phyloP scores from a whole-genome alignment of 2,888 invertebrate species.

The Lathronympha strigana region DNA sequence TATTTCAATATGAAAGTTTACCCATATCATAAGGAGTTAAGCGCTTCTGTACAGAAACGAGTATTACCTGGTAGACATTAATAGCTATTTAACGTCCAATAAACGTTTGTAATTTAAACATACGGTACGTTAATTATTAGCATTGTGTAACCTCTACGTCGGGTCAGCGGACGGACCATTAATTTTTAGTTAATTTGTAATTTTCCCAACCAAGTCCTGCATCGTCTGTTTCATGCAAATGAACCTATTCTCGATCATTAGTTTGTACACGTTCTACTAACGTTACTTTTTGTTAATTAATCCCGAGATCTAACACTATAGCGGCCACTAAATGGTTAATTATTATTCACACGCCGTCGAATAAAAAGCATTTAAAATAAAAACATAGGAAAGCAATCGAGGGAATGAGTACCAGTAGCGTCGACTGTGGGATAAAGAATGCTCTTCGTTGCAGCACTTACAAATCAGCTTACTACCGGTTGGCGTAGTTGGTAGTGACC shows the following conservation, averaged over 20 bases:
- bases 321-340: constrained; percentile 57
- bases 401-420: constrained; percentile 33
- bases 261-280: constrained; percentile 77
- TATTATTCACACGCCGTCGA: constrained; percentile 66
- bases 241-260: constrained; percentile 81
- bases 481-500: no score
- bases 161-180: constrained; percentile 54
- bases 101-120: constrained; percentile 52
- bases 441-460: background rate
- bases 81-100: constrained; percentile 28
- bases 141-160: constrained; percentile 51
- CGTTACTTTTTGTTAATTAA: constrained; percentile 81
- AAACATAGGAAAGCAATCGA: constrained; percentile 38
- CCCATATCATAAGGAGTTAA: background rate
- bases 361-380: constrained; percentile 49
- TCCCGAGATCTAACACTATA: constrained; percentile 67
- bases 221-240: constrained; percentile 81
- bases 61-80: constrained; percentile 20
- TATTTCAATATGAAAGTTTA: no score
- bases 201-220: constrained; percentile 79
- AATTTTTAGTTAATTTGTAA: constrained; percentile 80
- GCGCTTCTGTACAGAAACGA: constrained; percentile 1
- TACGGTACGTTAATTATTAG: constrained; percentile 54
- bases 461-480: background rate
- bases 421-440: constrained; percentile 20